These are phyloP conservation scores for Eriocheir sinensis DNA, from an alignment of 1,140 invertebrate species.

Conservation along the genomic window DNA sequence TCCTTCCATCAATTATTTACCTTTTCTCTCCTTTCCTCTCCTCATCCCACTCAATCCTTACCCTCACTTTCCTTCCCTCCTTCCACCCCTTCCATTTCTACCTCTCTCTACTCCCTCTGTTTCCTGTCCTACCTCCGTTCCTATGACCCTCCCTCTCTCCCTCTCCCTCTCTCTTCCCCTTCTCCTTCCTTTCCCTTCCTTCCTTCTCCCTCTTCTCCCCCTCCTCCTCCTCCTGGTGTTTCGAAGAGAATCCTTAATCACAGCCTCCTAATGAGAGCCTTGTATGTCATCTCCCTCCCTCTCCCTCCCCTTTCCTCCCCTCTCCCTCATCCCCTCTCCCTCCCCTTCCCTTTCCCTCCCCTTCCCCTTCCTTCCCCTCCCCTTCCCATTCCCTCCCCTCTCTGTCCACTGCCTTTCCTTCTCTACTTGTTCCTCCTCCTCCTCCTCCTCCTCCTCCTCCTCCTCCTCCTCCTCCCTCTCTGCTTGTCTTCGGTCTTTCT, in stretches of 20 bases:
- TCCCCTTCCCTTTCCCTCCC: background rate
- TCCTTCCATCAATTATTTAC: too few relatives aligned
- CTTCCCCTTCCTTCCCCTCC: background rate
- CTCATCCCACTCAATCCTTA: too few relatives aligned
- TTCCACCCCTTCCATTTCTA: too few relatives aligned
- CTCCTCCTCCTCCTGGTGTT: background rate
- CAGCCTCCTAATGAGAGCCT: conserved; percentile 13
- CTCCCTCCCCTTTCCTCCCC: background rate
- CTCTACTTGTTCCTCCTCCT: background rate
- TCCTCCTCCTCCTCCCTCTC: background rate
- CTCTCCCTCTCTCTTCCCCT: background rate
- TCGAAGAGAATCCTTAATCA: conserved; percentile 14
- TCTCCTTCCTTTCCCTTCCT: background rate
- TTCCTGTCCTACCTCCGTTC: too few relatives aligned
- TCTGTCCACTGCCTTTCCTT: background rate
- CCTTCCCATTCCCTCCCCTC: background rate
- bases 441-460: background rate
- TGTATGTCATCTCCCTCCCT: conserved; percentile 1
- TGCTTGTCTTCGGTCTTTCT: too few relatives aligned
- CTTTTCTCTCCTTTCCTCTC: too few relatives aligned
- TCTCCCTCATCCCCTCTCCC: background rate
- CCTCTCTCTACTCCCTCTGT: background rate
- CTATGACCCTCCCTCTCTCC: background rate
- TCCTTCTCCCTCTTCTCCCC: background rate
- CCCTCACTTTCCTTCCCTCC: too few relatives aligned